Base-by-base conservation (phyloP, 2,797 vertebrate species). In the Lagodon rhomboides region DNA sequence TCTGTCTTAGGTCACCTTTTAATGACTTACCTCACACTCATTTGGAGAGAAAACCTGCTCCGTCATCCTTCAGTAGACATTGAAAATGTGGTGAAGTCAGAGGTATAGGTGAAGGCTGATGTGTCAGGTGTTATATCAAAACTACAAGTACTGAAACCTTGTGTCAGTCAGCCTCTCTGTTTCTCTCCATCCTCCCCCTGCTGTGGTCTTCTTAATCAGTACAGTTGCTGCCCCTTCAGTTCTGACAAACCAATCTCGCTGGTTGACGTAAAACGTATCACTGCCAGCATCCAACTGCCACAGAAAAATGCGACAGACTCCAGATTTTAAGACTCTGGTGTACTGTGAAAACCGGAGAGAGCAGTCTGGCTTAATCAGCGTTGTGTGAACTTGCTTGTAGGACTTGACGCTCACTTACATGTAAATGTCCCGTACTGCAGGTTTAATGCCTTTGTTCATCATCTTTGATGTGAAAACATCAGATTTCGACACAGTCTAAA, bases 131-230 rank as follows among this genome's bases (percentile, higher is more conserved):
- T 8, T 44, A 15, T 1, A 41, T 27, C 3, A 56, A 18, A 65
- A 43, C 12, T 16, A 23, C 2, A 54, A 22, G 27, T 27, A 25
- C 10, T 38, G 34, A 60, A 56, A 25, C 12, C 50, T 58, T 22
- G 27, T 17, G 11, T 59, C 59, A 67, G 16, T 50, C 6, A 61
- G 18, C 16, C n/a, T 73, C 17, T 47, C n/a, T 77, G 18, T 55
- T 22, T 55, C 18, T 75, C 25, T 68, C 44, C n/a, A 25, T 58
- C n/a, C 4, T 61, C 18, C 25, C 11, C 64, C 90, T 34, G 34
- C 34, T 34, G 34, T 34, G 9, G 34, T 34, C 34, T 34, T 34
- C 34, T 1, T 34, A 34, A 34, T 34, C 34, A 9, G 7, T 34
- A 34, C 8, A 34, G 34, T 38, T 38, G 38, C 38, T 38, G 10